Base-by-base conservation (phyloP, 2,888 invertebrate genomes). In the Melinaea menophilus region DNA sequence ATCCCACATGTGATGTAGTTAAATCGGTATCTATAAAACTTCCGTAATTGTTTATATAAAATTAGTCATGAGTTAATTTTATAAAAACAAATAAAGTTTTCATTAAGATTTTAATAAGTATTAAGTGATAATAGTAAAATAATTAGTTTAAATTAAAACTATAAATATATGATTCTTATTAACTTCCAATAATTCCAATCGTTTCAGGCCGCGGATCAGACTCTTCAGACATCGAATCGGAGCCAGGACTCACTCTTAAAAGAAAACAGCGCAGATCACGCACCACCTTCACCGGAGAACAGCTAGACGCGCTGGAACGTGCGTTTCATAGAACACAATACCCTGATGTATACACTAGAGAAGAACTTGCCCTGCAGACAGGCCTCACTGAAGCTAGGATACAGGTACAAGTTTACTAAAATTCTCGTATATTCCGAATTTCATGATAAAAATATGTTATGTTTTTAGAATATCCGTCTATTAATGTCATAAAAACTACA, bases 321-420 rank as follows among this genome's bases (percentile, higher is more conserved):
- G 97, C 98, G 0, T 98, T 98, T 84, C 96, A 96, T 74, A 92
- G 97, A 58, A 98, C 98, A 0, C 98, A 98, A 79, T 98, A 99
- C 80, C 98, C 99, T 0, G 98, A 98, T 79, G 97, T 98, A 31
- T 97, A 97, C 80, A 97, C 97, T 0, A 92, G 98, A 60, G 98
- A 98, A 77, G 97, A 98, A 80, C 85, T 98, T 56, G 98, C 98
- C 0, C 95, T 97, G 77, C 92, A 96, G 62, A 98, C 98, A 0
- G 96, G 96, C 66, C 92, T 98, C 0, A 97, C 97, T 0, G 98
- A 99, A 81, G 98, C 98, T 11, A 93, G 98, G 78, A 98, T 98
- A 76, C 98, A 98, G 93, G 96, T 95, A 82, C 22, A 1, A 33
- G 33, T 41, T 41, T 37, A 7, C 37, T 2, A 9, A 9, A 41